Evolutionary conservation across 2,113 vertebrate genomes (phyloP), one percentile per base, ranked within the genome.

Genomic region (Eonycteris spelaea): DNA sequence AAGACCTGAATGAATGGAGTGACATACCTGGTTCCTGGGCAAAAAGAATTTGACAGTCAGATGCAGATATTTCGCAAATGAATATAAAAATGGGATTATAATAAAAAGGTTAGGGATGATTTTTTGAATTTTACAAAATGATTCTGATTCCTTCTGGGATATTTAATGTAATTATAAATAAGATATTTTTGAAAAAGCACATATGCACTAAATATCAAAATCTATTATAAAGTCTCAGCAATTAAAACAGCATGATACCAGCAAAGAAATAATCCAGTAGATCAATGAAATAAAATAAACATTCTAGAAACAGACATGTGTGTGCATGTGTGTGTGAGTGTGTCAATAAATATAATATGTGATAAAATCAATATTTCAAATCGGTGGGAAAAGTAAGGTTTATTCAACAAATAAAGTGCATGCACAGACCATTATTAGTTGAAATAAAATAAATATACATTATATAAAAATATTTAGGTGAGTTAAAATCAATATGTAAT

Each of bases 71-170:
- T 74, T 79, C 84, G 26, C 14, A 89, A 77, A 77, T 55, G 40
- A 73, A 74, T 87, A 80, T 79, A 80, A 88, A 95, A 90, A 83
- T 61, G 18, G 51, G 21, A 91, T 88, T 91, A 48, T 28, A 88
- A 82, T 51, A 15, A 74, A 83, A 55, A 59, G 48, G 45, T 82
- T 51, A 79, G 3, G 78, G 12, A 4, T 67, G 26, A 67, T 43
- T 70, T 93, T 92, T 79, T 79, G 14, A 87, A 74, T 65, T 90
- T 80, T 55, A 35, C 70, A 88, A 75, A 86, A 74, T 83, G 28
- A 96, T 86, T 90, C 55, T 83, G 55, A 70, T 88, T 80, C 94
- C 35, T 94, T 87, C 75, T 74, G 28, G 67, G 12, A 89, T n/a
- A 68, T 74, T 90, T 74, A 78, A 94, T 79, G 10, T 28, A 83